These are phyloP conservation scores for Diarsia dahlii DNA, from an alignment of 2,888 invertebrate species.

Conservation along the genomic window DNA sequence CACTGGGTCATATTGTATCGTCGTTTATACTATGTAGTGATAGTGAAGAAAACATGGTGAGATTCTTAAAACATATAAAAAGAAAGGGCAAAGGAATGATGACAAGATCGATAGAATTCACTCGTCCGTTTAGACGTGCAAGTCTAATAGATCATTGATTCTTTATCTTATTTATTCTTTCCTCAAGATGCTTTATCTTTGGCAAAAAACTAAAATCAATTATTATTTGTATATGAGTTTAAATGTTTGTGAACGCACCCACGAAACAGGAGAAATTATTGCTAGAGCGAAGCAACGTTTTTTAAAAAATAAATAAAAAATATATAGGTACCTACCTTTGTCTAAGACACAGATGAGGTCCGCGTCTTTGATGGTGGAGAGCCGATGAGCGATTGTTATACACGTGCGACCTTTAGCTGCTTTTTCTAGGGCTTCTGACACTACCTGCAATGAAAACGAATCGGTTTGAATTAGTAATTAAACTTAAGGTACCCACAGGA, in stretches of 20 bases:
- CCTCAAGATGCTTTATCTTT: neutral
- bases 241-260: no score
- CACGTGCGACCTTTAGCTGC: slow-evolving; percentile 96
- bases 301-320: neutral
- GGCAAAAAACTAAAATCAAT: neutral
- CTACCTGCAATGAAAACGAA: slow-evolving; percentile 87
- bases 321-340: slow-evolving; percentile 91
- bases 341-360: slow-evolving; percentile 96
- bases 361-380: slow-evolving; percentile 95
- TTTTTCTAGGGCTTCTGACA: slow-evolving; percentile 95
- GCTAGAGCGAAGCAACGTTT: no score
- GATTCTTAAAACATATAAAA: neutral
- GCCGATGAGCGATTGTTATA: slow-evolving; percentile 96
- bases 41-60: neutral
- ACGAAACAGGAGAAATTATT: no score
- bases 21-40: no score
- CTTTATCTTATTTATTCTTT: no score
- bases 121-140: neutral
- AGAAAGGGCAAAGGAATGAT: neutral
- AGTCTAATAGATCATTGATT: neutral
- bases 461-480: neutral
- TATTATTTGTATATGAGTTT: no score
- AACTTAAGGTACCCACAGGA: no score
- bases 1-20: no score
- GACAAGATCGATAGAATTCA: neutral